Percentiles rank a stretch among this genome's conserved stretches.
Conservation (phyloP, 2,888 invertebrate species). For the Cynaeus angustus region DNA sequence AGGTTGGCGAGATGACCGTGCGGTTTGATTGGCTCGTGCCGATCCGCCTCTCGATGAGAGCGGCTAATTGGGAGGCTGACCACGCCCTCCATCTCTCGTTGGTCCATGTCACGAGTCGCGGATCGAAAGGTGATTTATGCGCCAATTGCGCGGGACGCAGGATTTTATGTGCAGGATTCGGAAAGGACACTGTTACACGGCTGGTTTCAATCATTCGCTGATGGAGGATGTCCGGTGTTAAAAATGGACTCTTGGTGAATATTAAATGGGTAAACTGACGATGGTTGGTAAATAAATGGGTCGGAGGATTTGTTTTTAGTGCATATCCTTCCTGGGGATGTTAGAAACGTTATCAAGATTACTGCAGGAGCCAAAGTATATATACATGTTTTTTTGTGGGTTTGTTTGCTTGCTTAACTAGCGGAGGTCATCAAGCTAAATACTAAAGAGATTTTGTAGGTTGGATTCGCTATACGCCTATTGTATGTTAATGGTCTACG, state of each 20-base stretch:
- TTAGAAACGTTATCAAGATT: slow-evolving; percentile 14
- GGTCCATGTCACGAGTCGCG: slow-evolving; percentile 51
- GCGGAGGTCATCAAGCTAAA: slow-evolving; percentile 30
- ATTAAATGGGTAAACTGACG: slow-evolving; percentile 27
- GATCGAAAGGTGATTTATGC: slow-evolving; percentile 26
- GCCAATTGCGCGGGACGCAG: background rate
- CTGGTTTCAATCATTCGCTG: slow-evolving; percentile 48
- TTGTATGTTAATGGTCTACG: slow-evolving; percentile 35
- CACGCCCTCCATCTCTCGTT: slow-evolving; percentile 63
- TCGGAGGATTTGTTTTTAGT: slow-evolving; percentile 2
- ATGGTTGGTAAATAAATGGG: slow-evolving; percentile 19
- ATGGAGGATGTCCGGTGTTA: slow-evolving; percentile 52
- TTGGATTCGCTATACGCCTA: slow-evolving; percentile 23
- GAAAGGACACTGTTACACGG: slow-evolving; percentile 4
- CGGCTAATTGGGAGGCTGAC: slow-evolving; percentile 66
- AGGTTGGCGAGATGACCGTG: slow-evolving; percentile 47
- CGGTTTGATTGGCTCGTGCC: slow-evolving; percentile 58
- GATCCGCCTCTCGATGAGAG: slow-evolving; percentile 63
- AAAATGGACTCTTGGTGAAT: slow-evolving; percentile 35
- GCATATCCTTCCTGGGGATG: slow-evolving; percentile 25
- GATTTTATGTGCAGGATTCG: slow-evolving; percentile 9
- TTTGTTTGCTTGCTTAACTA: slow-evolving; percentile 29
- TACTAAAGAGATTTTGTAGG: slow-evolving; percentile 29
- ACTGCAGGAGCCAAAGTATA: slow-evolving; percentile 9
- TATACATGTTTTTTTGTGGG: slow-evolving; percentile 19